Percentiles rank a stretch among this genome's conserved stretches.
Evolutionary conservation across 2,888 invertebrate genomes (phyloP).

Genomic region (Cephus runcator): DNA sequence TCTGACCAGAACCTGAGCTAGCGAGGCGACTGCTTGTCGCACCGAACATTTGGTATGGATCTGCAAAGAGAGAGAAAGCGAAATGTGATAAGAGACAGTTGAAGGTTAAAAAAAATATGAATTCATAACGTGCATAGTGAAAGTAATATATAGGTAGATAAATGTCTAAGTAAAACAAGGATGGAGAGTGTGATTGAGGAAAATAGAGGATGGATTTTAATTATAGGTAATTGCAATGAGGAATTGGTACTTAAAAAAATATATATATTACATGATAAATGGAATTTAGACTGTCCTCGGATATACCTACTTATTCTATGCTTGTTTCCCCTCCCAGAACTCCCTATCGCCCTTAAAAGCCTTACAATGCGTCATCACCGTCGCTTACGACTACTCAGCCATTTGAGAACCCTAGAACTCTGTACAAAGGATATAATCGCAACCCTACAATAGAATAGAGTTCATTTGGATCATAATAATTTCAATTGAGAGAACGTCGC

Average conservation of each 20-base stretch:
- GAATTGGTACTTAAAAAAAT: neutral
- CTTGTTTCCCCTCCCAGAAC: constrained; percentile 29
- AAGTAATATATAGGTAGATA: neutral
- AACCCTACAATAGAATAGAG: constrained; percentile 63
- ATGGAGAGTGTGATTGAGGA: neutral
- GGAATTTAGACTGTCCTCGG: constrained; percentile 10
- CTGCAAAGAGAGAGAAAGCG: constrained; percentile 69
- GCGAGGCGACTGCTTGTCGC: constrained; percentile 96
- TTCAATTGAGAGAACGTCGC: constrained; percentile 57
- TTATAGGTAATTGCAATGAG: neutral
- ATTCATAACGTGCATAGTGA: constrained; percentile 12
- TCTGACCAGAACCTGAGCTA: constrained; percentile 96
- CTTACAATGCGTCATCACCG: constrained; percentile 66
- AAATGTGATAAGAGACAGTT: neutral
- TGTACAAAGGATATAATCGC: constrained; percentile 65
- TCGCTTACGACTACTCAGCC: constrained; percentile 43
- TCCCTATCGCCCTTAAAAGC: constrained; percentile 56
- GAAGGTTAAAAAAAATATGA: neutral
- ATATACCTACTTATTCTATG: constrained; percentile 59
- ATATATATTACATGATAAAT: neutral
- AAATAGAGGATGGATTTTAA: constrained; percentile 7
- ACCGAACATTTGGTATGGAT: constrained; percentile 98
- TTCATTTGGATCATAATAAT: constrained; percentile 66
- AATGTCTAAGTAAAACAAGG: neutral
- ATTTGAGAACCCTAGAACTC: constrained; percentile 58